Conservation (phyloP, 2,888 invertebrate species). For the Blastobasis lacticolella region DNA sequence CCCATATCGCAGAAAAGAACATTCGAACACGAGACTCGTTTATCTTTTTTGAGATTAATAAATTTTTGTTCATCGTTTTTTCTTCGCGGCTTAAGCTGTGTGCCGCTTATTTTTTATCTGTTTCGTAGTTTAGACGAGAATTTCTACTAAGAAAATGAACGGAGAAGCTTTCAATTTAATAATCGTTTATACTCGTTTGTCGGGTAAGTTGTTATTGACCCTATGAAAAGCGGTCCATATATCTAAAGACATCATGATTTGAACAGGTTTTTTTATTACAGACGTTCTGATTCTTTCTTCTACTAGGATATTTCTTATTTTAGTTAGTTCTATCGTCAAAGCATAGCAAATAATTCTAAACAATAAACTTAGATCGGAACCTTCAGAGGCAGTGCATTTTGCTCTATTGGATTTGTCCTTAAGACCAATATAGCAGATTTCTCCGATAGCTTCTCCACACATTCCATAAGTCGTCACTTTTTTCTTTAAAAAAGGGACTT, state of each 20-base stretch:
- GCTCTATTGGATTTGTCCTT: too few species aligned
- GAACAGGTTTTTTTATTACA: too few species aligned
- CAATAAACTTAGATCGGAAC: too few species aligned
- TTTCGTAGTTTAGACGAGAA: slow-evolving; percentile 40
- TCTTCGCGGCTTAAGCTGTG: slow-evolving; percentile 39
- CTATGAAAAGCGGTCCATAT: too few species aligned
- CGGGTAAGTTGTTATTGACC: not conserved
- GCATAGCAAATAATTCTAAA: too few species aligned
- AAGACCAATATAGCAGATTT: too few species aligned
- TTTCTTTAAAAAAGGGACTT: slow-evolving; percentile 30
- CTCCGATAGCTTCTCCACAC: not conserved
- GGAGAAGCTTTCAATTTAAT: slow-evolving; percentile 20
- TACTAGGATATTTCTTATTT: too few species aligned
- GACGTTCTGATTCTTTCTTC: too few species aligned
- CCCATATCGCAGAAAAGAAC: slow-evolving; percentile 52
- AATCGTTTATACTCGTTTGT: not conserved
- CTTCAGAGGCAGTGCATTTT: too few species aligned
- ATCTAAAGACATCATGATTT: too few species aligned
- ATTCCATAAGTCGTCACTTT: slow-evolving; percentile 25
- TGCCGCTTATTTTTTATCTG: slow-evolving; percentile 49
- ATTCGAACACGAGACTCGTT: slow-evolving; percentile 42
- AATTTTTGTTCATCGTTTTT: slow-evolving; percentile 53
- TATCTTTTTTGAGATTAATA: slow-evolving; percentile 61
- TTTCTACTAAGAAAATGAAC: slow-evolving; percentile 24
- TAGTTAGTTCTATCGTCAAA: too few species aligned